Evolutionary conservation across 2,888 invertebrate genomes (phyloP), one percentile per base, ranked within the genome.

Genomic region (Cantharis nigra): DNA sequence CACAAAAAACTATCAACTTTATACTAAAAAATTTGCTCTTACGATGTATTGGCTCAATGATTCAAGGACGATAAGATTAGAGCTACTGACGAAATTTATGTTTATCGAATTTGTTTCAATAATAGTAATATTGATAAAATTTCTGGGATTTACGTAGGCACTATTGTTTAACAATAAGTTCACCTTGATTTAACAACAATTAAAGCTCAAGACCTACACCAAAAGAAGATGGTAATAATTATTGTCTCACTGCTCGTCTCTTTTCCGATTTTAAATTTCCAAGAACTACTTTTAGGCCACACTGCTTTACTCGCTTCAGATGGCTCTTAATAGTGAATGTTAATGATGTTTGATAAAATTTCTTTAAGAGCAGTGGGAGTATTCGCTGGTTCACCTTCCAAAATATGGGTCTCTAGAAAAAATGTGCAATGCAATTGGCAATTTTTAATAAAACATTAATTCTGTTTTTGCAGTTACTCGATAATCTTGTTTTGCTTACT

Each of bases 1-100:
- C 81, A 82, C 78, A 72, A 77, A 63, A 69, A 72, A 26, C 63
- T 70, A 67, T 69, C 65, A 67, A 67, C 5, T 49, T 67, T 23
- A 67, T 23, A 67, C 20, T 67, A 67, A 67, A 23, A 23, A 16
- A 64, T 67, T 67, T 67, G 65, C 26, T 67, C 26, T 67, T 67
- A 26, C 14, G 65, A 20, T 20, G 18, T 20, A 23, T 67, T 67
- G 18, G 65, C 20, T n/a, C 11, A 67, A 49, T n/a, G 49, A 67
- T 23, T 67, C 65, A 67, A 67, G 65, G 65, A 67, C 65, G 65
- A n/a, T 67, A n/a, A 23, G 65, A 23, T 67, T n/a, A 67, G 23
- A 23, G 49, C n/a, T 49, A 49, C 20, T 67, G 20, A 67, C 26
- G 65, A 67, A 67, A 67, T 23, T 67, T n/a, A 23, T 23, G n/a